Evolutionary conservation across 2,113 vertebrate genomes (phyloP).

Genomic region (Syrrhaptes paradoxus): DNA sequence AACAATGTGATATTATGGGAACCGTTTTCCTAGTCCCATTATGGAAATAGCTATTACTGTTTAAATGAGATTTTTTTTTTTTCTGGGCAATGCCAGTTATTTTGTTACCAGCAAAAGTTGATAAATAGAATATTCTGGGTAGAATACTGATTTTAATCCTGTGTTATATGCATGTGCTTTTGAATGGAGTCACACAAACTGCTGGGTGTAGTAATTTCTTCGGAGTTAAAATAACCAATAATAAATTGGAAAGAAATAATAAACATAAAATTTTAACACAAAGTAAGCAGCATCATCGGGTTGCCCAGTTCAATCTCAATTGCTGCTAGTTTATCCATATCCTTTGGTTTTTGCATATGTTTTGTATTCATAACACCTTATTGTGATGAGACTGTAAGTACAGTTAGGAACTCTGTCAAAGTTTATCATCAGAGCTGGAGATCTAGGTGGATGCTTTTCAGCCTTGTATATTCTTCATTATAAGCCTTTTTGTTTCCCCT

Average conservation of each 20-base stretch:
- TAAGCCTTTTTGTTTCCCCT: slow-evolving; percentile 33
- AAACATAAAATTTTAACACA: not conserved
- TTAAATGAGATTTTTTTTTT: not conserved
- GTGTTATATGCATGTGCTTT: not conserved
- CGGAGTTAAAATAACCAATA: not conserved
- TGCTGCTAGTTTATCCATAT: not conserved
- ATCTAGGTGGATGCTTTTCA: not conserved
- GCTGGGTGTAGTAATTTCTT: not conserved
- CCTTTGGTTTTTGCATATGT: not conserved
- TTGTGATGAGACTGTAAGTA: not conserved
- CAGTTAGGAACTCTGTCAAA: not conserved
- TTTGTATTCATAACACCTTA: not conserved
- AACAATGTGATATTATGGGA: not conserved
- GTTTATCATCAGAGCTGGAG: slow-evolving; percentile 1
- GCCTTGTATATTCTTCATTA: not conserved
- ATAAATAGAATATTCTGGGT: not conserved
- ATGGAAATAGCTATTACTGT: not conserved
- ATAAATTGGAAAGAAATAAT: not conserved
- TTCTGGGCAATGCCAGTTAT: not conserved
- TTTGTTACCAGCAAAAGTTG: not conserved
- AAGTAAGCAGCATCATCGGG: not conserved
- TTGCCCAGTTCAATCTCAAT: not conserved
- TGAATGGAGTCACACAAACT: not conserved
- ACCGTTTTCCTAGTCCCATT: not conserved
- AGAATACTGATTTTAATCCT: not conserved